These are phyloP conservation scores for Atta texana DNA, from an alignment of 1,140 invertebrate species.

Conservation along the genomic window DNA sequence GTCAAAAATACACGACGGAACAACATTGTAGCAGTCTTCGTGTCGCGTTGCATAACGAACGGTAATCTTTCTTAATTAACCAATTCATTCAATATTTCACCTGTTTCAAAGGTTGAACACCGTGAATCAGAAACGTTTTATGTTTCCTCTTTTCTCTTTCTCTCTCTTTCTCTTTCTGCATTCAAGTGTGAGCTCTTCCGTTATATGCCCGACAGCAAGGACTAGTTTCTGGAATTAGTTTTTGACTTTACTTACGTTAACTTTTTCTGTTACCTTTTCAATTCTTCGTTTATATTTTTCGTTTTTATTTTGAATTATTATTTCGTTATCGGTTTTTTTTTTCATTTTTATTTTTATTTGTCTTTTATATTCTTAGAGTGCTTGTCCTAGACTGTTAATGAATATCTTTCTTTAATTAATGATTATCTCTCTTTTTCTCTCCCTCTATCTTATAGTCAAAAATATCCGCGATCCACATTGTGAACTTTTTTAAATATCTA, in stretches of 20 bases:
- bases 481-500: background rate
- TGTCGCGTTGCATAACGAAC: slow-evolving; percentile 20
- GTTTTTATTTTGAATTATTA: too few relatives aligned
- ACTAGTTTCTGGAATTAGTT: too few relatives aligned
- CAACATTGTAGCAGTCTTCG: slow-evolving; percentile 36
- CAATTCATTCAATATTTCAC: background rate
- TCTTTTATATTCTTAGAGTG: too few relatives aligned
- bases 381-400: too few relatives aligned
- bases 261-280: too few relatives aligned
- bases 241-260: too few relatives aligned
- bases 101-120: slow-evolving; percentile 16
- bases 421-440: background rate
- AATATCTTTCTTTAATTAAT: too few relatives aligned
- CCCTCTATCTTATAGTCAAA: background rate
- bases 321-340: too few relatives aligned
- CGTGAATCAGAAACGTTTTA: background rate
- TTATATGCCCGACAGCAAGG: too few relatives aligned
- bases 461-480: background rate
- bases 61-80: slow-evolving; percentile 37
- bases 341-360: too few relatives aligned
- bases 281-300: too few relatives aligned
- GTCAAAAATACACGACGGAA: slow-evolving; percentile 33
- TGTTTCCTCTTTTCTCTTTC: background rate
- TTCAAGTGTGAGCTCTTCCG: too few relatives aligned
- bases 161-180: background rate